Base-by-base conservation (phyloP, 2,888 invertebrate species). In the Drosophila monieri region DNA sequence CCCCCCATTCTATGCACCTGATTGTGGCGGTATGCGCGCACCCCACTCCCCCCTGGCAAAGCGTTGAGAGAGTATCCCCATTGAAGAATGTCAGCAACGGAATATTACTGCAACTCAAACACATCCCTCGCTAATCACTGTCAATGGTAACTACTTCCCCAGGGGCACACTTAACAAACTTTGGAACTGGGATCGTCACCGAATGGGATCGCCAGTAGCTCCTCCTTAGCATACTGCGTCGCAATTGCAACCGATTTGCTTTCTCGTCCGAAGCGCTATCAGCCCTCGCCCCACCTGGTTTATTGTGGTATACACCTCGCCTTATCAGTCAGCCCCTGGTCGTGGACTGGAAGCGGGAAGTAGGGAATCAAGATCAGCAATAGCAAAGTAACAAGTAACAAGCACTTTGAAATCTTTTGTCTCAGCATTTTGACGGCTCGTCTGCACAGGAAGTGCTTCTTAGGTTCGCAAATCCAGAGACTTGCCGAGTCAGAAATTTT, bases 81-180 rank as follows among this genome's bases (percentile, higher is more conserved):
- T 59, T 58, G 46, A 47, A 47, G 48, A 47, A 39, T 48, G 48
- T 48, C 72, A 74, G 80, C 61, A 75, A 6, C 25, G 12, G 12
- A 53, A 62, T 71, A 72, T 78, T 78, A 64, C 47, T 59, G 47
- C 52, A 43, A 51, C 44, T 47, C 41, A 65, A 76, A 73, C 67
- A 72, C 12, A 48, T 60, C 21, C 44, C 14, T 32, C 15, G 14
- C 25, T 56, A 66, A 66, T 66, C 47, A 54, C 46, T 44, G 71
- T 49, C 71, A 69, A 54, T 69, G 69, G 37, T 70, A 69, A 70
- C 54, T 49, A 41, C 25, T 30, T 44, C 37, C 32, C 52, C 5
- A 27, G 41, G 47, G 43, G 32, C 52, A 30, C 39, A 25, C n/a
- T 56, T 47, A 41, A 37, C 1, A 47, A 37, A 39, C 47, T 54